phyloP scores from a whole-genome alignment of 92 coral and sea anemone genomes.

The Porites cylindrica region DNA sequence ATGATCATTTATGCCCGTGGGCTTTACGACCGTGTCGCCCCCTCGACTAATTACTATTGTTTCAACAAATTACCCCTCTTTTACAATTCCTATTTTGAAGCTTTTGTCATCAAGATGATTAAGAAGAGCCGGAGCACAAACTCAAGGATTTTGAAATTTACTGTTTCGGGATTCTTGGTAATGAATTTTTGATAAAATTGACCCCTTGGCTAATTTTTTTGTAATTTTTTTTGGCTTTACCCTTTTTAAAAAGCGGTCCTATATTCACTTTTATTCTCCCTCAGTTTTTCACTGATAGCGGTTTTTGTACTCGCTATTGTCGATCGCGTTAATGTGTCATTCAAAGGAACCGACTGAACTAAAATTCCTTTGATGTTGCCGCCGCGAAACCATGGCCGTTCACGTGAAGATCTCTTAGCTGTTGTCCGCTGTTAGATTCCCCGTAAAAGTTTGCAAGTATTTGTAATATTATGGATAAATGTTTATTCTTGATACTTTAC shows the following conservation, averaged over 20 bases:
- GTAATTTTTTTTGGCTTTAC: neutral
- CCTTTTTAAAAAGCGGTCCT: conserved; percentile 14
- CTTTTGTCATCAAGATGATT: neutral
- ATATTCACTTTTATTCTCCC: conserved; percentile 17
- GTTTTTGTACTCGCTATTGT: conserved; percentile 5
- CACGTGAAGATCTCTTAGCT: neutral
- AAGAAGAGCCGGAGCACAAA: neutral
- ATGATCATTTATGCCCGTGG: neutral
- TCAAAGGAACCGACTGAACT: conserved; percentile 41
- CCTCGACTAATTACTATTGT: conserved; percentile 14
- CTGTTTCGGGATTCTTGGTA: no score
- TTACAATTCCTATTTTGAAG: conserved; percentile 18
- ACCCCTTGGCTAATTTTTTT: neutral
- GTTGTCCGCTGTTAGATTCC: neutral
- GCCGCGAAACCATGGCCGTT: neutral
- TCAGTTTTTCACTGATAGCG: conserved; percentile 17
- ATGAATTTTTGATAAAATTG: no score
- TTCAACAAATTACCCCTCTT: conserved; percentile 31
- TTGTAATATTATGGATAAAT: neutral
- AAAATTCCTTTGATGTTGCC: conserved; percentile 36
- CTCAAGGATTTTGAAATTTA: neutral
- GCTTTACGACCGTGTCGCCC: conserved; percentile 19
- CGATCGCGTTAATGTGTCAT: conserved; percentile 41
- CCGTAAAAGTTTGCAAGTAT: neutral
- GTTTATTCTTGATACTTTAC: neutral